Percentiles rank a stretch among this genome's conserved stretches.
Evolutionary conservation across 2,888 invertebrate genomes (phyloP).

Genomic region (Epirrhoe tristata): DNA sequence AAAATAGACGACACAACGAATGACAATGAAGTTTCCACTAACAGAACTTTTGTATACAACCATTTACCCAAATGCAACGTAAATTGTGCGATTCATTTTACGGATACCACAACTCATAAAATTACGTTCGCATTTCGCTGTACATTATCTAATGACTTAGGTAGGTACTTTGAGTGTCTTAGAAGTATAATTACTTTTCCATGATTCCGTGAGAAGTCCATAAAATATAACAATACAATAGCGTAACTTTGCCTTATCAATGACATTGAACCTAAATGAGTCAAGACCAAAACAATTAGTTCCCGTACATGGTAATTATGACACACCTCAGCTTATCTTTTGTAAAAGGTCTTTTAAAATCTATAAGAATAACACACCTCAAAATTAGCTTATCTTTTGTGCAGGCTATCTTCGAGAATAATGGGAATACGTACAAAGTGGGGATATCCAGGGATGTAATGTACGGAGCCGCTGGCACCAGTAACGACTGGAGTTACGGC

Average conservation of each 20-base stretch:
- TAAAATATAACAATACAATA: conserved; percentile 7
- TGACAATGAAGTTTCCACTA: no score
- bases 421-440: conserved; percentile 73
- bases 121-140: no score
- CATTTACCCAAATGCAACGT: no score
- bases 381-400: conserved; percentile 25
- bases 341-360: conserved; percentile 3
- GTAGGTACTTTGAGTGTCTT: background rate
- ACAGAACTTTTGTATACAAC: no score
- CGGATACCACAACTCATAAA: no score
- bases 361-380: conserved; percentile 21
- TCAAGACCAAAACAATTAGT: conserved; percentile 9
- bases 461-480: conserved; percentile 75
- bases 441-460: conserved; percentile 76
- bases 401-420: conserved; percentile 71
- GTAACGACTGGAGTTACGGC: conserved; percentile 73
- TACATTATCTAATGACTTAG: no score
- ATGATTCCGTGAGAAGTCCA: conserved; percentile 1
- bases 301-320: conserved; percentile 12
- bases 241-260: conserved; percentile 7
- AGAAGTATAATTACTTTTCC: conserved; percentile 3
- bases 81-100: no score
- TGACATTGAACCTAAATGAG: conserved; percentile 10
- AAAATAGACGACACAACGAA: no score
- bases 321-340: conserved; percentile 26